Percentiles rank a stretch among this genome's conserved stretches.
These are phyloP conservation scores for Muntiacus reevesi DNA, from an alignment of 2,113 vertebrate species.

Conservation along the genomic window DNA sequence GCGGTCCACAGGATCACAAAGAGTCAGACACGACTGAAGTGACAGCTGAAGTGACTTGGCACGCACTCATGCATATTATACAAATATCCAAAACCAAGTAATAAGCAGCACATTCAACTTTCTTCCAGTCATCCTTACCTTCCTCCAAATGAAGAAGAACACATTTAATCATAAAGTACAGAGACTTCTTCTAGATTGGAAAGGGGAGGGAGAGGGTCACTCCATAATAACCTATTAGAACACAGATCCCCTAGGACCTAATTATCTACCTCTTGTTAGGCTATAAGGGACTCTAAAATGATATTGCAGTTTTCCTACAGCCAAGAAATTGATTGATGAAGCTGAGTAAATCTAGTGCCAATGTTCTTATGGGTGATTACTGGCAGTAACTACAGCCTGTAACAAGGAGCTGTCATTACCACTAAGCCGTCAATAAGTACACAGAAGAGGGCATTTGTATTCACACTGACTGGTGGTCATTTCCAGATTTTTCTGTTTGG, in stretches of 20 bases:
- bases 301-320: constrained; percentile 63
- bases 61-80: rapidly evolving
- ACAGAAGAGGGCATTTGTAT: background rate
- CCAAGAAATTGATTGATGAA: constrained; percentile 65
- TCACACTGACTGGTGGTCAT: background rate
- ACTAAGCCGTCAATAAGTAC: background rate
- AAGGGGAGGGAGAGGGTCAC: background rate
- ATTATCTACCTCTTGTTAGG: constrained; percentile 77
- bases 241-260: constrained; percentile 73
- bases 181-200: background rate
- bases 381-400: background rate
- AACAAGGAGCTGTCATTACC: background rate
- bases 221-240: constrained; percentile 34
- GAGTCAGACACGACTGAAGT: background rate
- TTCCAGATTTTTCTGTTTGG: background rate
- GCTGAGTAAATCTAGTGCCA: constrained; percentile 63
- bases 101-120: background rate
- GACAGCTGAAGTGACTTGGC: background rate
- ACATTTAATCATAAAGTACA: background rate
- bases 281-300: constrained; percentile 66
- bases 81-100: background rate
- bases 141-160: background rate
- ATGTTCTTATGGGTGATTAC: background rate
- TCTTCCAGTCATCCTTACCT: background rate
- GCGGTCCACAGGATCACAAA: background rate